These are phyloP conservation scores for Scolopax bukidnonensis DNA, from an alignment of 2,797 vertebrate genomes.

Conservation along the genomic window DNA sequence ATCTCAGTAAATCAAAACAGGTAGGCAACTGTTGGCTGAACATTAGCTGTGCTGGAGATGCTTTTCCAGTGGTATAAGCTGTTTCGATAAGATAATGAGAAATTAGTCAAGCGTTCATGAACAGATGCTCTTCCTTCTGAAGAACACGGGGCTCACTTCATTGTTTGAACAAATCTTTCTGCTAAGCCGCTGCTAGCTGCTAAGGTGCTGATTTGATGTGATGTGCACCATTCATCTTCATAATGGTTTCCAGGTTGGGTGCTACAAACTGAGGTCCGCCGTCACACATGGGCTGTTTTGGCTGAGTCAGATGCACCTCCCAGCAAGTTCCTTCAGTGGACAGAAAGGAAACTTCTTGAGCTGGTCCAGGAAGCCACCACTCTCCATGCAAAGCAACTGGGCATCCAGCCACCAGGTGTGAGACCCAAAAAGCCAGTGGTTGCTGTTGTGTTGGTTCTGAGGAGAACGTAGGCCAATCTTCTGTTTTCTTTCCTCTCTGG, in stretches of 20 bases:
- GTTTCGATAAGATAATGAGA: slow-evolving; percentile 63
- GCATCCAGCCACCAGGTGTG: rapidly evolving
- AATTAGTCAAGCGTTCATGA: slow-evolving; percentile 67
- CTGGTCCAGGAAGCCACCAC: background rate
- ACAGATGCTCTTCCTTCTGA: slow-evolving; percentile 65
- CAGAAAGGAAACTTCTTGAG: background rate
- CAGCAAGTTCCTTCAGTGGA: background rate
- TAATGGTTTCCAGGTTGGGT: slow-evolving; percentile 8
- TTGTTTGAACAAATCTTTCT: slow-evolving; percentile 56
- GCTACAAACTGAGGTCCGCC: background rate
- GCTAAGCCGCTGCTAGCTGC: slow-evolving; percentile 35
- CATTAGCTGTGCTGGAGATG: background rate
- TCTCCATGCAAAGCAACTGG: background rate
- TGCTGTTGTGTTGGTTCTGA: background rate
- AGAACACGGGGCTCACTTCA: slow-evolving; percentile 44
- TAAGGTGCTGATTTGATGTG: slow-evolving; percentile 52
- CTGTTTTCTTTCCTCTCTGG: background rate
- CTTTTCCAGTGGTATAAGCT: slow-evolving; percentile 38
- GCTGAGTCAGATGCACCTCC: background rate
- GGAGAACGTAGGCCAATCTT: background rate
- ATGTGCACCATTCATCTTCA: slow-evolving; percentile 29
- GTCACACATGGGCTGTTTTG: background rate
- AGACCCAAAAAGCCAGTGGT: background rate
- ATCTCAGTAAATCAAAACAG: slow-evolving; percentile 56
- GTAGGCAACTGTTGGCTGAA: slow-evolving; percentile 34